Base-by-base conservation (phyloP, 2,888 invertebrate species). In the Pasiphila rectangulata region DNA sequence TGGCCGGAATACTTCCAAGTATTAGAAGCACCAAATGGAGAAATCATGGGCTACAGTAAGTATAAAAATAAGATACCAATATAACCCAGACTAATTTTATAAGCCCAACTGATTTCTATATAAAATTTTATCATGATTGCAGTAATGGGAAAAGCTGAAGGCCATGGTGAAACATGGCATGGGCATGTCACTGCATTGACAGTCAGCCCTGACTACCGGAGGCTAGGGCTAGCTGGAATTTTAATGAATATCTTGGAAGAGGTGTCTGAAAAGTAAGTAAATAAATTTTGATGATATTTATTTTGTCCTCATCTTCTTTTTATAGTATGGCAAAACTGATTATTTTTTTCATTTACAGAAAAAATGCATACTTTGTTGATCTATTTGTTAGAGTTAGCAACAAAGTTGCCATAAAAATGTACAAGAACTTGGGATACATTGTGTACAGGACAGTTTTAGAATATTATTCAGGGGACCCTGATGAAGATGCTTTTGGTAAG, bases 101-200 rank as follows among this genome's bases (percentile, higher is more conserved):
- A 13, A 25, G 13, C 7, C 12, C 3, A 13, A 7, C 7, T 13
- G 12, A 27, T 3, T 7, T 7, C 7, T 5, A 5, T 1, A 0
- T 23, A 12, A 27, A 2, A 27, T 10, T 27, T 13, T 13, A 2
- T 13, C 2, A 37, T 49, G 34, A 4, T 61, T 91, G 55, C 72
- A 98, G 98, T 99, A 41, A 99, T 99, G 98, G 99, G 99, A 23
- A 99, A 99, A 87, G 96, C 98, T 0, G 99, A 99, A 89, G 99
- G 99, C 0, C 93, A 93, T 60, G 94, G 95, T 38, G 97, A 98
- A 62, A 95, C 97, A 72, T 99, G 98, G 98, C 99, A 99, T 89
- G 99, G 99, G 0, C 99, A 99, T 87, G 99, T 99, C 5, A 99
- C 99, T 29, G 99, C 99, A 1, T 87, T 99, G 23, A 98, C 98